These are phyloP conservation scores for Helicolenus hilgendorfi DNA, from an alignment of 2,797 vertebrate species.

Conservation along the genomic window DNA sequence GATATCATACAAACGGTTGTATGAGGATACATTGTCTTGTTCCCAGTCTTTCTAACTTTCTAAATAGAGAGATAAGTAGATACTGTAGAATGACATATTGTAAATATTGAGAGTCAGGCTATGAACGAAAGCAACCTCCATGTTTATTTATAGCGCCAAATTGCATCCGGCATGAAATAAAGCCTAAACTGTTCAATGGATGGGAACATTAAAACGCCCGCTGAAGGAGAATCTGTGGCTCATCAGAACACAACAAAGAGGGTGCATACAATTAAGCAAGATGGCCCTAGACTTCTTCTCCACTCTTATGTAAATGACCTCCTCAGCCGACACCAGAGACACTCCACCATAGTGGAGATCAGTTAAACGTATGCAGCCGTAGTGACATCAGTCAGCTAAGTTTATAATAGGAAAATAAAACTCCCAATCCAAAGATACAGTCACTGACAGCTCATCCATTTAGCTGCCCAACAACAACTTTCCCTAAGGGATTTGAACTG, in stretches of 20 bases:
- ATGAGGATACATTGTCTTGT: too few species aligned
- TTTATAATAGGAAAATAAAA: conserved; percentile 1
- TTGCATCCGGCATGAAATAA: background rate
- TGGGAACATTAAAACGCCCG: background rate
- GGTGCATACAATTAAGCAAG: background rate
- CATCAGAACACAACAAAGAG: background rate
- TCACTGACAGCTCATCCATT: background rate
- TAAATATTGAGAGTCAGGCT: background rate
- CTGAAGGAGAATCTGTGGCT: background rate
- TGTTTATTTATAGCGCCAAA: background rate
- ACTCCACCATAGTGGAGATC: background rate
- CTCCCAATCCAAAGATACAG: background rate
- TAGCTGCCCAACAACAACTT: background rate
- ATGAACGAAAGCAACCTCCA: background rate
- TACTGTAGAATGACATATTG: background rate
- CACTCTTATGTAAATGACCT: background rate
- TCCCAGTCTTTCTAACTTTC: background rate
- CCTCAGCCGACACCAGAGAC: background rate
- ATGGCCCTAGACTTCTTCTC: background rate
- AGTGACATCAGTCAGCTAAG: background rate
- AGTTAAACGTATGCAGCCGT: background rate
- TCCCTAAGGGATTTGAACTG: background rate
- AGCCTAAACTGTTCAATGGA: background rate
- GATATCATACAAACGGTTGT: too few species aligned
- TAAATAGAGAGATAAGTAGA: background rate